Base-by-base conservation (phyloP, 2,797 vertebrate genomes). In the Poecile montanus region DNA sequence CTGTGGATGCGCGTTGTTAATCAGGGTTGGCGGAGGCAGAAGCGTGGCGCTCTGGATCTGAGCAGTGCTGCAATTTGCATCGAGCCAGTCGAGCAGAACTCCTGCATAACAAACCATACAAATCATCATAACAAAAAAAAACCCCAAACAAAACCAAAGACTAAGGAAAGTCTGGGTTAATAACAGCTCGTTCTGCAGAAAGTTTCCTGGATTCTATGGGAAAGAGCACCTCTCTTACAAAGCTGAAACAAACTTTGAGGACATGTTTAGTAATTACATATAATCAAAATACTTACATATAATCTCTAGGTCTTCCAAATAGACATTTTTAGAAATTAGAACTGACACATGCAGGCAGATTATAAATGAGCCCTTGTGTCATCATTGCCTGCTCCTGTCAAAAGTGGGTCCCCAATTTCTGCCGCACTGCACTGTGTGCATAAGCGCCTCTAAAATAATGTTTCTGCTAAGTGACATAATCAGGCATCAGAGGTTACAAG, bases 81-180 rank as follows among this genome's bases (percentile, higher is more conserved):
- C 2, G 7, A 91, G 60, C n/a, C 84, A 73, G 47, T 63, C 2
- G 2, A 79, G 94, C 30, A 14, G 68, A 91, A 68, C 74, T 83
- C 62, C 57, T 78, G 79, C 47, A 83, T 95, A 95, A 93, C 84
- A 93, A 95, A 92, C 87, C 73, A 5, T 76, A 61, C 58, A 66
- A 89, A 78, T 74, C 42, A 38, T 91, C 50, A 79, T 78, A 94
- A 79, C 70, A 54, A 84, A 20, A 22, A 26, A 34, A 26, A 58
- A 57, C 6, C 32, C 20, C 4, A 27, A 36, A 36, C 32, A 7
- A 84, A 76, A 13, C 30, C 84, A 80, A 57, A 50, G 34, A 17
- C 36, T 47, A 13, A 36, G 54, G 79, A 80, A 90, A 83, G 27
- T 42, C 48, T 86, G 88, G 60, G n/a, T 94, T 68, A 60, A 16